A percentile compares a stretch with the other conserved stretches of the same genome.
Evolutionary conservation across 2,113 vertebrate genomes (phyloP).

Genomic region (Sus scrofa): DNA sequence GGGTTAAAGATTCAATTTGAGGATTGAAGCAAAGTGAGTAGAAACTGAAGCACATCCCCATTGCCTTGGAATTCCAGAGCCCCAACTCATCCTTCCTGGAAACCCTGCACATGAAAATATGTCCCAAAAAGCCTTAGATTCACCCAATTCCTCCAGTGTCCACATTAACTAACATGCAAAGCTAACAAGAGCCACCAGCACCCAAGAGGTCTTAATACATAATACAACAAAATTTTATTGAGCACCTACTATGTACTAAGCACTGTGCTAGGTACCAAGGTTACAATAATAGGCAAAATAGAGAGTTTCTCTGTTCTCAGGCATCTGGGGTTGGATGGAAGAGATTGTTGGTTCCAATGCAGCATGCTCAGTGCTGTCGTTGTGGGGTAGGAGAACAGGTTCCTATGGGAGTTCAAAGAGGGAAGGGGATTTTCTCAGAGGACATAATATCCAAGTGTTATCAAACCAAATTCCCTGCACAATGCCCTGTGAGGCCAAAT

Average conservation of each 20-base stretch:
- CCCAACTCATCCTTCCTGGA: not conserved
- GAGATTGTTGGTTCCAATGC: not conserved
- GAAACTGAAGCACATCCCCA: slow-evolving; percentile 11
- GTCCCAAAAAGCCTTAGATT: not conserved
- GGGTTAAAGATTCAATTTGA: not conserved
- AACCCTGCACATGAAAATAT: not conserved
- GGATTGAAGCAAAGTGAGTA: not conserved
- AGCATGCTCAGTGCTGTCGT: not conserved
- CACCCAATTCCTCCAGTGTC: not conserved
- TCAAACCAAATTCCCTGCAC: no score
- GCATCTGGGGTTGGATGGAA: not conserved
- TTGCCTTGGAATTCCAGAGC: not conserved
- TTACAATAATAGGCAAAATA: not conserved
- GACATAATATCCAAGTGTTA: not conserved
- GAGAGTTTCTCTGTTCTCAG: not conserved
- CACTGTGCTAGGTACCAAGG: not conserved
- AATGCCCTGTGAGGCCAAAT: no score
- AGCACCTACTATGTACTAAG: not conserved
- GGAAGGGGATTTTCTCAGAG: not conserved
- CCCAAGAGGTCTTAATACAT: not conserved
- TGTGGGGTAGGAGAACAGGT: not conserved
- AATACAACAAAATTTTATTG: not conserved
- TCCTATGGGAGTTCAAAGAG: not conserved
- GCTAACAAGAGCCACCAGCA: not conserved
- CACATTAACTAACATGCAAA: not conserved